These are phyloP conservation scores for Manis pentadactyla DNA, from an alignment of 2,797 vertebrate species.

Conservation along the genomic window DNA sequence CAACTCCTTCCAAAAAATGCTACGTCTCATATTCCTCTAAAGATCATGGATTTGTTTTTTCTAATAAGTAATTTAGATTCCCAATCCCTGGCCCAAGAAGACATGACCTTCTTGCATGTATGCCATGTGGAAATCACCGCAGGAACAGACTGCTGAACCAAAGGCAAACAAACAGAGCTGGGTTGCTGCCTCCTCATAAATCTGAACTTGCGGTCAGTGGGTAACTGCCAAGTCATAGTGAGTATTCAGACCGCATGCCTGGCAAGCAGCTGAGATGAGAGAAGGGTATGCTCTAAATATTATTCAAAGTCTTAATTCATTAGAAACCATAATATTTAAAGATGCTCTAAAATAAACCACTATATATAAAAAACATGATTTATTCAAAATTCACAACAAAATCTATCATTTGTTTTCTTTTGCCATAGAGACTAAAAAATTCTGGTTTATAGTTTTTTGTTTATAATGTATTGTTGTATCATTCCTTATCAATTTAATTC, in stretches of 20 bases:
- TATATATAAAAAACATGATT: not conserved
- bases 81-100: conserved; percentile 67
- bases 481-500: not conserved
- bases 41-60: not conserved
- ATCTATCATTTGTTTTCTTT: not conserved
- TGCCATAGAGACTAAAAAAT: not conserved
- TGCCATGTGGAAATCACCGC: conserved; percentile 73
- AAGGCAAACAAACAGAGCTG: conserved; percentile 72
- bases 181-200: conserved; percentile 71
- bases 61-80: conserved; percentile 40
- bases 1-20: not conserved
- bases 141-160: conserved; percentile 73
- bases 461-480: not conserved
- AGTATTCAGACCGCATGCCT: not conserved
- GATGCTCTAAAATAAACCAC: not conserved
- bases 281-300: not conserved
- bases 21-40: not conserved
- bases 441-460: not conserved
- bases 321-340: not conserved
- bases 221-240: conserved; percentile 60
- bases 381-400: not conserved
- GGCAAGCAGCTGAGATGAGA: conserved; percentile 35
- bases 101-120: conserved; percentile 69
- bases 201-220: conserved; percentile 65
- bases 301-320: conserved; percentile 52